Conservation (phyloP, 2,888 invertebrate genomes). For the Bombyx huttoni region DNA sequence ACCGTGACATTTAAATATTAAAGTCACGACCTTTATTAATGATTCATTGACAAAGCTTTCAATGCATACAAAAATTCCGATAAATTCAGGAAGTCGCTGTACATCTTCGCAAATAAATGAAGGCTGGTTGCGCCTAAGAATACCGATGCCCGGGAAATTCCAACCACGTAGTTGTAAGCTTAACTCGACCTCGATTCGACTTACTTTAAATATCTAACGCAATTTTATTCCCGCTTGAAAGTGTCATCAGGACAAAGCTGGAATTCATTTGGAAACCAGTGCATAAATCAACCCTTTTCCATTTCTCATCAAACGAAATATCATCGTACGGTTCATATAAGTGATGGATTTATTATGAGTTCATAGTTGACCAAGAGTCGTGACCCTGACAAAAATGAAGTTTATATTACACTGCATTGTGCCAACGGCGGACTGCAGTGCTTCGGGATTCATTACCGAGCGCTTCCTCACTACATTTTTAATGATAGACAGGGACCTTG, state of each 20-base stretch:
- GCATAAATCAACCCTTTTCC: constrained; percentile 5
- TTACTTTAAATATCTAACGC: constrained; percentile 33
- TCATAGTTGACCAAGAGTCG: constrained; percentile 11
- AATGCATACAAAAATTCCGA: constrained; percentile 26
- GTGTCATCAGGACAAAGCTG: constrained; percentile 16
- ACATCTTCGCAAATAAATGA: constrained; percentile 23
- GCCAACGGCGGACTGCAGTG: constrained; percentile 28
- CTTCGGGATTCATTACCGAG: constrained; percentile 33
- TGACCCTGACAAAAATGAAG: constrained; percentile 28
- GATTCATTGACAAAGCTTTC: constrained; percentile 2
- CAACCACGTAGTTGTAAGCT: constrained; percentile 24
- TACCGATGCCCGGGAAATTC: constrained; percentile 23
- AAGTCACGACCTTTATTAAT: too few species aligned
- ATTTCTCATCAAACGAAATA: background rate
- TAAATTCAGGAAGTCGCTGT: constrained; percentile 12
- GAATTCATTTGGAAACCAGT: background rate
- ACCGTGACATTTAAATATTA: too few species aligned
- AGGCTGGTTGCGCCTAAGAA: constrained; percentile 15
- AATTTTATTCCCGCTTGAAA: constrained; percentile 27
- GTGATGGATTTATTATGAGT: constrained; percentile 4
- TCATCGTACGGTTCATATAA: constrained; percentile 1
- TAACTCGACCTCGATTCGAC: constrained; percentile 35
- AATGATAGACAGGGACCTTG: constrained; percentile 30
- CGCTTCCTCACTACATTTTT: constrained; percentile 24
- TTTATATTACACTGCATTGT: constrained; percentile 19